Conservation (phyloP, 2,113 vertebrate species). For the Ancistrus triradiatus region DNA sequence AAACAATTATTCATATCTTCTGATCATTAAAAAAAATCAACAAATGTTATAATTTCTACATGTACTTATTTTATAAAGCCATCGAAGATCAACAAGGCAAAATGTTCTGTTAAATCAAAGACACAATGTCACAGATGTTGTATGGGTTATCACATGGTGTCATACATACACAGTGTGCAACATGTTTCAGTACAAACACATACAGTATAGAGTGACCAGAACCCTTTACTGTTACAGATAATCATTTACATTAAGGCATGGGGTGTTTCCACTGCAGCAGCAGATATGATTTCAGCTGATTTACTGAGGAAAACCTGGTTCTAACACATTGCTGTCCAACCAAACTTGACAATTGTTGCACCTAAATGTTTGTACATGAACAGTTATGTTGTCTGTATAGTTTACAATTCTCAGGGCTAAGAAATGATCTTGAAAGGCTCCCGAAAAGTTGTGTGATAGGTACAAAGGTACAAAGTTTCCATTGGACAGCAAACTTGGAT, state of each 20-base stretch:
- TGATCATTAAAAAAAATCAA: background rate
- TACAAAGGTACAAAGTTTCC: background rate
- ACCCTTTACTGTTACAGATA: slow-evolving; percentile 56
- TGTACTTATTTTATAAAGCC: background rate
- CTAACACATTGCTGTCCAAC: slow-evolving; percentile 5
- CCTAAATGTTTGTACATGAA: slow-evolving; percentile 1
- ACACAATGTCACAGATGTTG: background rate
- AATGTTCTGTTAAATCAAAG: background rate
- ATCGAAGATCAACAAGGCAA: background rate
- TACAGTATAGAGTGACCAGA: slow-evolving; percentile 53
- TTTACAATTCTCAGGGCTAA: background rate
- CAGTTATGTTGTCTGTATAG: background rate
- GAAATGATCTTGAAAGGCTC: background rate
- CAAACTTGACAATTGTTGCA: background rate
- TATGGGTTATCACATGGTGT: background rate
- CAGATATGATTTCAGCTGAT: slow-evolving; percentile 5
- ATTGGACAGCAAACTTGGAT: background rate
- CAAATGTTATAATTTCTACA: background rate
- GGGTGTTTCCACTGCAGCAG: slow-evolving; percentile 46
- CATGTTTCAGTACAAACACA: slow-evolving; percentile 52
- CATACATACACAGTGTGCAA: background rate
- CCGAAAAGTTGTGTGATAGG: background rate
- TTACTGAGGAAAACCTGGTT: slow-evolving; percentile 21
- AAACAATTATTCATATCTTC: slow-evolving; percentile 23
- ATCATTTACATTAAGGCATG: slow-evolving; percentile 75